Evolutionary conservation across 2,113 vertebrate genomes (phyloP).

Genomic region (Pleuronectes platessa): DNA sequence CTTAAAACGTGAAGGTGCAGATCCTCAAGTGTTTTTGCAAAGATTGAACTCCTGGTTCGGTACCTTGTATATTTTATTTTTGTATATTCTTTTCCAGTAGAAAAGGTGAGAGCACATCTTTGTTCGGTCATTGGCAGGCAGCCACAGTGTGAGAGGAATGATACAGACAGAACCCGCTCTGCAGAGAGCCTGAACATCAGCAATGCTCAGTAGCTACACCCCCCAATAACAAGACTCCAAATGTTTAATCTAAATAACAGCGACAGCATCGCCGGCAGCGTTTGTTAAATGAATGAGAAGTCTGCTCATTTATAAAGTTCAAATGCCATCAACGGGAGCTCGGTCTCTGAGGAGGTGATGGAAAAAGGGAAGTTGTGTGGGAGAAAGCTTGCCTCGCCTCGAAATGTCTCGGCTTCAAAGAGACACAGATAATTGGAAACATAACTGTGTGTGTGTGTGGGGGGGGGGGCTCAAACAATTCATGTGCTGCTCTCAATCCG

Average conservation of each 20-base stretch:
- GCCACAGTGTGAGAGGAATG: constrained; percentile 3
- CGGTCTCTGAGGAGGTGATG: constrained; percentile 30
- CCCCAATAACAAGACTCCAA: not conserved
- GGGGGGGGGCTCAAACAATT: not conserved
- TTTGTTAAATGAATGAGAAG: not conserved
- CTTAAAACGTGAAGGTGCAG: not conserved
- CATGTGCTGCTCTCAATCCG: not conserved
- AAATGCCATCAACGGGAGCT: constrained; percentile 13
- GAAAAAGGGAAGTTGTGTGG: constrained; percentile 27
- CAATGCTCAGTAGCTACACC: constrained; percentile 1
- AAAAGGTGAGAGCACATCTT: constrained; percentile 15
- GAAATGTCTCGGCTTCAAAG: constrained; percentile 56
- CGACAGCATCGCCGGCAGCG: not conserved
- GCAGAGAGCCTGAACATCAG: constrained; percentile 8
- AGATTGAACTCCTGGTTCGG: not conserved
- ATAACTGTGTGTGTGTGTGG: constrained; percentile 3
- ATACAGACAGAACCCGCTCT: not conserved
- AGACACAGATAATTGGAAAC: constrained; percentile 60
- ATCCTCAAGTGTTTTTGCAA: not conserved
- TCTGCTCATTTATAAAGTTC: constrained; percentile 16
- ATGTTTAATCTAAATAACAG: not conserved
- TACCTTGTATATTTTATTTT: no score
- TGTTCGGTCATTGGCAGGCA: constrained; percentile 16
- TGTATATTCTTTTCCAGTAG: not conserved
- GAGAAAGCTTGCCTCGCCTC: constrained; percentile 17